Conservation (phyloP, 2,797 vertebrate species). For the Hafferia zeledoni region DNA sequence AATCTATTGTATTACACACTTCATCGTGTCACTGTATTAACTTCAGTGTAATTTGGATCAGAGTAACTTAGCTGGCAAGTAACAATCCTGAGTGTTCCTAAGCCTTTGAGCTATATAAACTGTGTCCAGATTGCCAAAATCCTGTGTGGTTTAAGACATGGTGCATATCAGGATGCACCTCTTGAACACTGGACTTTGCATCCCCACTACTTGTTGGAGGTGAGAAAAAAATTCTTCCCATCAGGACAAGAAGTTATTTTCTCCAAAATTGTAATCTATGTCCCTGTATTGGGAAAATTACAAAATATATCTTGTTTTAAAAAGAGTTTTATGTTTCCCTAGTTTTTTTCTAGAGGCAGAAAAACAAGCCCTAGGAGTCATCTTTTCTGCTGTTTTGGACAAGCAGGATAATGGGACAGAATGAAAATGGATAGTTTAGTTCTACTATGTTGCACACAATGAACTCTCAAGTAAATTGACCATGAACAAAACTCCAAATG, state of each 20-base stretch:
- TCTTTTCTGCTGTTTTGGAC: conserved; percentile 9
- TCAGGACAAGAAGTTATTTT: neutral
- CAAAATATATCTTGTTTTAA: conserved; percentile 35
- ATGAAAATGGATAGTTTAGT: conserved; percentile 22
- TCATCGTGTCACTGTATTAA: neutral
- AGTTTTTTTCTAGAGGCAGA: conserved; percentile 1
- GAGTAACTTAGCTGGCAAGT: neutral
- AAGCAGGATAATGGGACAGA: conserved; percentile 4
- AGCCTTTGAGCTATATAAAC: neutral
- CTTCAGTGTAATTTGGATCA: neutral
- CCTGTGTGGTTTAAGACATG: neutral
- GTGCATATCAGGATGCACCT: neutral
- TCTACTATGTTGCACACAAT: neutral
- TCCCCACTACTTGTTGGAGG: neutral
- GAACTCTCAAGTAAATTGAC: neutral
- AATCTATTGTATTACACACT: neutral
- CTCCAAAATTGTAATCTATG: neutral
- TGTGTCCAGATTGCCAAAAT: neutral
- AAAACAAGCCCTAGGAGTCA: conserved; percentile 5
- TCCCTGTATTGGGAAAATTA: neutral
- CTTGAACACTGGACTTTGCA: neutral
- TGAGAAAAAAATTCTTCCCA: neutral
- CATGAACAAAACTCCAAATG: neutral
- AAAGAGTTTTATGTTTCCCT: neutral
- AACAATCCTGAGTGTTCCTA: neutral